A percentile compares a stretch with the other conserved stretches of the same genome.
Evolutionary conservation across 2,888 invertebrate species (phyloP).

Genomic region (Cactoblastis cactorum): DNA sequence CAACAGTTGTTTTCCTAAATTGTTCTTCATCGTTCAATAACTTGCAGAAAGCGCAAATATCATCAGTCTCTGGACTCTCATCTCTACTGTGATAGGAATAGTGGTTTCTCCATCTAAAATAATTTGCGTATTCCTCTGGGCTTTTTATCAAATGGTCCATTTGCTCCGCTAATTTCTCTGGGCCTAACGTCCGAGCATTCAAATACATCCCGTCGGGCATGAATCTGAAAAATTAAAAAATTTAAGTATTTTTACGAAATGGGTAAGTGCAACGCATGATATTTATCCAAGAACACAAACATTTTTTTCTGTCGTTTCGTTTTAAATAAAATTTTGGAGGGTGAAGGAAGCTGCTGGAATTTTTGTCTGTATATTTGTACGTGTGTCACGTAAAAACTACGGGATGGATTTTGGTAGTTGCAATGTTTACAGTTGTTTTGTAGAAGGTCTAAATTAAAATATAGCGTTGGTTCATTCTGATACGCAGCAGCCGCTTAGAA

Average conservation of each 20-base stretch:
- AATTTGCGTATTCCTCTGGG: slow-evolving; percentile 46
- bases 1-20: slow-evolving; percentile 36
- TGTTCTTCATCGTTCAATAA: slow-evolving; percentile 45
- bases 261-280: too few species aligned
- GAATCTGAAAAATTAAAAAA: slow-evolving; percentile 45
- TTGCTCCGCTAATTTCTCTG: slow-evolving; percentile 38
- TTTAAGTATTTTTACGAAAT: neutral
- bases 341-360: too few species aligned
- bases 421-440: too few species aligned
- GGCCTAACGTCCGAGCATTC: slow-evolving; percentile 44
- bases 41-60: slow-evolving; percentile 58
- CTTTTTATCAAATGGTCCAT: slow-evolving; percentile 50
- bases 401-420: too few species aligned
- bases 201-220: slow-evolving; percentile 61
- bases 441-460: too few species aligned
- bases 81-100: slow-evolving; percentile 47
- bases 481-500: too few species aligned
- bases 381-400: too few species aligned
- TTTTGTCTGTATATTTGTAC: too few species aligned
- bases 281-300: too few species aligned
- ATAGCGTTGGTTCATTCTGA: too few species aligned
- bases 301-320: too few species aligned
- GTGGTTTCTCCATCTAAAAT: slow-evolving; percentile 60
- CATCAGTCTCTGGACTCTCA: slow-evolving; percentile 48
- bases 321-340: too few species aligned